phyloP scores from a whole-genome alignment of 2,113 vertebrate genomes.

The Beaufortia kweichowensis region DNA sequence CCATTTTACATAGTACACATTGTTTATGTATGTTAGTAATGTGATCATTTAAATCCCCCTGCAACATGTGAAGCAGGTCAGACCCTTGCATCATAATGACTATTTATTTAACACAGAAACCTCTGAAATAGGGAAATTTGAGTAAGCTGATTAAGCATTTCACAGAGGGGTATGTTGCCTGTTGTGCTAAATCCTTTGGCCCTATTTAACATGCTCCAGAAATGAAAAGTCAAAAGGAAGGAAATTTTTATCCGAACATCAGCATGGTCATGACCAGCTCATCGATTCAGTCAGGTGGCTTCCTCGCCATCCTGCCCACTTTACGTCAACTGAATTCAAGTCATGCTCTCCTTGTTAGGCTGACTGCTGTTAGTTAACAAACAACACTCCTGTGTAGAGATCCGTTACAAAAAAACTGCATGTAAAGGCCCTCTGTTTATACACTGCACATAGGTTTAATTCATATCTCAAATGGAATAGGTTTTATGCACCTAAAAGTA shows the following conservation, averaged over 20 bases:
- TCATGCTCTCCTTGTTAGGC: constrained; percentile 59
- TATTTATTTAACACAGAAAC: constrained; percentile 17
- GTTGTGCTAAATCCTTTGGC: constrained; percentile 18
- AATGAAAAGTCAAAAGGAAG: constrained; percentile 20
- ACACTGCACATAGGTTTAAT: neutral
- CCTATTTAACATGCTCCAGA: neutral
- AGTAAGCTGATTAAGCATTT: constrained; percentile 57
- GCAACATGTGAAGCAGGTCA: constrained; percentile 21
- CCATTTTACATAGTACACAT: neutral
- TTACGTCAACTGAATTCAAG: constrained; percentile 51
- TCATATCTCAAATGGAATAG: neutral
- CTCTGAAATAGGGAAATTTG: constrained; percentile 29
- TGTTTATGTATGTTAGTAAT: neutral
- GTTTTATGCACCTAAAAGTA: neutral
- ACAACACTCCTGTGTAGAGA: constrained; percentile 37
- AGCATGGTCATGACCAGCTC: constrained; percentile 2
- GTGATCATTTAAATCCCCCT: neutral
- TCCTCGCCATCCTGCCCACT: constrained; percentile 33
- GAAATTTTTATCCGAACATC: neutral
- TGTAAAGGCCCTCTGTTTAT: constrained; percentile 25
- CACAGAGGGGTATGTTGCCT: constrained; percentile 12
- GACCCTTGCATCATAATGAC: neutral
- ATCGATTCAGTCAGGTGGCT: constrained; percentile 11
- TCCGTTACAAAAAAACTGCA: neutral
- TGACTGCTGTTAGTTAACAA: constrained; percentile 47